These are phyloP conservation scores for Lasioglossum figueresi DNA, from an alignment of 2,888 invertebrate genomes.

Conservation along the genomic window DNA sequence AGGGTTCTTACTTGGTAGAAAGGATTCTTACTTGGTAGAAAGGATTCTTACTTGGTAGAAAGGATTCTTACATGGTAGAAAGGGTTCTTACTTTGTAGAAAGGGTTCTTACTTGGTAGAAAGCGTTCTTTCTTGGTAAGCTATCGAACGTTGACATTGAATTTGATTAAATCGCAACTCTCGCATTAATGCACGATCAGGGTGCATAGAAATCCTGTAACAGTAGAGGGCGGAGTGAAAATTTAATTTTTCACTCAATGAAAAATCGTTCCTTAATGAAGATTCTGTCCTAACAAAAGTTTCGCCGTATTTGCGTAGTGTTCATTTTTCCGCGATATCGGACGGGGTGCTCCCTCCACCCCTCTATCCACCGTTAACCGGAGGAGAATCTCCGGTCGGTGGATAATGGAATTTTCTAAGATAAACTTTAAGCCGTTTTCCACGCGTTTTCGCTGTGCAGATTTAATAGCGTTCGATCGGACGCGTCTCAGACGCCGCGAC, in stretches of 20 bases:
- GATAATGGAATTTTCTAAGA: constrained; percentile 59
- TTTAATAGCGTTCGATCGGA: constrained; percentile 42
- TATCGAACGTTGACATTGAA: neutral
- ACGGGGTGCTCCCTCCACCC: neutral
- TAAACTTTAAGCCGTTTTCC: constrained; percentile 46
- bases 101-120: too few species aligned
- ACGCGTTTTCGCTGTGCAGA: constrained; percentile 26
- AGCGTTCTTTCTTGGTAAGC: too few species aligned
- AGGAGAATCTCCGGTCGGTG: constrained; percentile 28
- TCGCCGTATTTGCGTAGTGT: neutral
- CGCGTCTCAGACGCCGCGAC: neutral
- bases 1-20: too few species aligned
- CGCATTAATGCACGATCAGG: neutral
- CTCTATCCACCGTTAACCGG: neutral
- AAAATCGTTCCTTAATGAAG: neutral
- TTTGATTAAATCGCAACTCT: neutral
- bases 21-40: too few species aligned
- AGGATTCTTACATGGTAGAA: too few species aligned
- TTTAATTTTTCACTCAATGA: neutral
- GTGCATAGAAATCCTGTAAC: neutral
- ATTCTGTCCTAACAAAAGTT: neutral
- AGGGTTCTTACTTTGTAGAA: too few species aligned
- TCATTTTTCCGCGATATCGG: constrained; percentile 28
- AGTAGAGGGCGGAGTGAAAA: neutral
- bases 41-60: too few species aligned